These are phyloP conservation scores for Siniperca obscura DNA, from an alignment of 2,797 vertebrate genomes.

Conservation along the genomic window DNA sequence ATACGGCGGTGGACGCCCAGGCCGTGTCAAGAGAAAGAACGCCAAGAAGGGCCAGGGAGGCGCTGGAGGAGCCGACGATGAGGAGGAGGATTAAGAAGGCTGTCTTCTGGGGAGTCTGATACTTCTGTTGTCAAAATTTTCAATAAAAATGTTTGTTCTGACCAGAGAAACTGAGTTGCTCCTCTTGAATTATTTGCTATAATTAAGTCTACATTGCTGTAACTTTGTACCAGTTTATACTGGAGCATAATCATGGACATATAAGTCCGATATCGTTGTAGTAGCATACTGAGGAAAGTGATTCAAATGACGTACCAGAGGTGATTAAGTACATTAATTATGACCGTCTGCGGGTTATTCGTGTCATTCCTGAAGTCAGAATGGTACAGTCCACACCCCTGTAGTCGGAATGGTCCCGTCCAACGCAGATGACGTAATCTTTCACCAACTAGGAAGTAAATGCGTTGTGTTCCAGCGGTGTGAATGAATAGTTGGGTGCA, in stretches of 20 bases:
- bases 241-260: accelerated
- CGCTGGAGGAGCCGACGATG: conserved; percentile 90
- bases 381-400: conserved; percentile 11
- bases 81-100: conserved; percentile 91
- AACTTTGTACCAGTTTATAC: background rate
- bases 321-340: accelerated
- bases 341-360: accelerated
- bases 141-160: conserved; percentile 76
- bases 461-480: accelerated
- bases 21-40: conserved; percentile 95
- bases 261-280: too few relatives aligned
- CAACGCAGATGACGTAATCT: accelerated
- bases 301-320: accelerated
- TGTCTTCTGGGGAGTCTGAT: conserved; percentile 22
- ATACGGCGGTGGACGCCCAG: conserved; percentile 92
- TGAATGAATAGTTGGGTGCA: background rate
- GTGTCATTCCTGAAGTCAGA: accelerated
- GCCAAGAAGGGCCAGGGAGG: conserved; percentile 95
- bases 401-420: accelerated
- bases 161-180: conserved; percentile 41
- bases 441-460: conserved; percentile 25
- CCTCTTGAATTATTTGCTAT: accelerated
- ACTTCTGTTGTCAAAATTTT: conserved; percentile 64
- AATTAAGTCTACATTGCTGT: too few relatives aligned
- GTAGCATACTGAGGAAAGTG: background rate